Base-by-base conservation (phyloP, 2,888 invertebrate genomes). In the Amaurobius ferox region DNA sequence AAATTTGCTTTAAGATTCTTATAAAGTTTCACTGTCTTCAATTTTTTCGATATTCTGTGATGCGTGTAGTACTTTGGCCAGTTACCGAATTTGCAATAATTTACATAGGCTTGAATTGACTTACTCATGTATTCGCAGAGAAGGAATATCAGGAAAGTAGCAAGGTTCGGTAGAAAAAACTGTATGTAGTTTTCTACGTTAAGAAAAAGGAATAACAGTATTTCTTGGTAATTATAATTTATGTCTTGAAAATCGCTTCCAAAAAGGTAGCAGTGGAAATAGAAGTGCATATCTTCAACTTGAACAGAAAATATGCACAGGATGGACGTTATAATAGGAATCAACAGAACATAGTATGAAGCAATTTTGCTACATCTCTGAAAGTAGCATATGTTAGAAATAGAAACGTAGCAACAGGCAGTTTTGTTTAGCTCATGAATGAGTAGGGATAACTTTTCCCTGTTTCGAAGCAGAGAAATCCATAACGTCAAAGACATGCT, bases 111-210 rank as follows among this genome's bases (percentile, higher is more conserved):
- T 13, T 23, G 7, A 9, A 80, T 68, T 9, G 40, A 30, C 0
- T 23, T 9, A 28, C 61, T 74, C 16, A 74, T 9, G 16, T 62
- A 39, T 39, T 80, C 74, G 32, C 74, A 74, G 16, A 80, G 62
- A 16, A 68, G 67, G n/a, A 39, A 67, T 16, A 74, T 40, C 28
- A 80, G 67, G 5, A 74, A 19, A 7, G 80, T 74, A 23, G 61
- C 68, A n/a, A 80, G 39, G 32, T 80, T 80, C 2, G 80, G 74
- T 13, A 80, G 80, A 5, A 80, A 74, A 28, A 73, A 39, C 23
- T 74, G 80, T 40, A 74, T 40, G 68, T 74, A 80, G 39, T 74
- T 80, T 68, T 80, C 80, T 19, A 80, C n/a, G 0, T 61, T 61
- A 16, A 80, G 73, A 32, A 80, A 80, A 39, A 80, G 32, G 5